These are phyloP conservation scores for Zophobas atratus DNA, from an alignment of 1,140 invertebrate genomes.

Conservation along the genomic window DNA sequence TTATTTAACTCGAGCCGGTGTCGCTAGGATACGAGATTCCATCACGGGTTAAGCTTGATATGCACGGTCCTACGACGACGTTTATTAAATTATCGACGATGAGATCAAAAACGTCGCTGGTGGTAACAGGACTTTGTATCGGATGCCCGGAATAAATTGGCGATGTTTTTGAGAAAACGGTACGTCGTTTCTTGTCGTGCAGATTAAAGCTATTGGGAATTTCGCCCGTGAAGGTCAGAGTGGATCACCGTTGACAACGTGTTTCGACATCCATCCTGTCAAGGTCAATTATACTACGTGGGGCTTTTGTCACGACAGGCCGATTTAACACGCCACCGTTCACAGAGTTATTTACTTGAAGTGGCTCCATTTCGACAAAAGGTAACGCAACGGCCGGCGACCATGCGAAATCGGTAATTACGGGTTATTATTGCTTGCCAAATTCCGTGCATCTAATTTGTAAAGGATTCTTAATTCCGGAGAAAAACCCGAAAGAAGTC, in stretches of 20 bases:
- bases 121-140: constrained; percentile 30
- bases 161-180: constrained; percentile 4
- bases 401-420: too few species aligned
- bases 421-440: too few species aligned
- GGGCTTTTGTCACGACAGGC: constrained; percentile 5
- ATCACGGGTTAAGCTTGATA: constrained; percentile 37
- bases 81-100: constrained; percentile 38
- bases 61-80: constrained; percentile 12
- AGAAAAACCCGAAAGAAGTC: too few species aligned
- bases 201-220: background rate
- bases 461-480: too few species aligned
- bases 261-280: constrained; percentile 32
- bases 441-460: too few species aligned
- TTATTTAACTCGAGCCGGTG: constrained; percentile 22
- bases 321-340: constrained; percentile 28
- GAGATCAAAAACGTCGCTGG: constrained; percentile 32
- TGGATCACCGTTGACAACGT: constrained; percentile 17
- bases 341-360: constrained; percentile 18
- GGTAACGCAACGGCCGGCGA: background rate
- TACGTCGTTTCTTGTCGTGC: background rate
- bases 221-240: constrained; percentile 11
- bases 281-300: constrained; percentile 39
- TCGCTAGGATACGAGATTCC: constrained; percentile 38
- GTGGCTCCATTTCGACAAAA: constrained; percentile 24
- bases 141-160: constrained; percentile 13